Conservation (phyloP, 64 coral and sea anemone genomes). For the Montipora cactus region DNA sequence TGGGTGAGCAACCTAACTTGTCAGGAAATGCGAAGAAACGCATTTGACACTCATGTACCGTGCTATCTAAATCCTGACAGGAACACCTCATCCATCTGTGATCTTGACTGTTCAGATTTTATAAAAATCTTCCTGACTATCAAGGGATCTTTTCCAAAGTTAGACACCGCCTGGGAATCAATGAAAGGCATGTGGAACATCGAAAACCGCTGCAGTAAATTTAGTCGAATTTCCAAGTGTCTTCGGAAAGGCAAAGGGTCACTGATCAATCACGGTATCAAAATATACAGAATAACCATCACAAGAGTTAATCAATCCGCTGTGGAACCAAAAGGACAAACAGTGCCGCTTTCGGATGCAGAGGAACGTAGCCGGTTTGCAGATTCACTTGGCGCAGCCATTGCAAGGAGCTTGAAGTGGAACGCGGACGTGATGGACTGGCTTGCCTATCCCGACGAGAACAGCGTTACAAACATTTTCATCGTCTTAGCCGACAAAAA, state of each 20-base stretch:
- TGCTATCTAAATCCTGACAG: constrained; percentile 44
- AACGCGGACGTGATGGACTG: constrained; percentile 64
- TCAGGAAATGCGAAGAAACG: background rate
- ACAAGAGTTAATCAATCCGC: background rate
- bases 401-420: constrained; percentile 51
- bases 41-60: constrained; percentile 6
- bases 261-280: background rate
- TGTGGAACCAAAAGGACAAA: background rate
- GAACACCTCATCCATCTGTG: background rate
- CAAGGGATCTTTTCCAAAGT: constrained; percentile 17
- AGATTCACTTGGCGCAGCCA: constrained; percentile 42
- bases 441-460: constrained; percentile 17
- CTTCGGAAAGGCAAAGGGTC: background rate
- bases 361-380: constrained; percentile 50
- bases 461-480: background rate
- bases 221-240: background rate
- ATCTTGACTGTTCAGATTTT: background rate
- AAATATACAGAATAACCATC: background rate
- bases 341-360: constrained; percentile 6
- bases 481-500: constrained; percentile 29
- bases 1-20: background rate
- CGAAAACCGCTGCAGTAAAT: background rate
- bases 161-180: constrained; percentile 29
- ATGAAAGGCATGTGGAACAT: constrained; percentile 49
- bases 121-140: constrained; percentile 44